Evolutionary conservation across 2,888 invertebrate species (phyloP).

Genomic region (Spialia ferax): DNA sequence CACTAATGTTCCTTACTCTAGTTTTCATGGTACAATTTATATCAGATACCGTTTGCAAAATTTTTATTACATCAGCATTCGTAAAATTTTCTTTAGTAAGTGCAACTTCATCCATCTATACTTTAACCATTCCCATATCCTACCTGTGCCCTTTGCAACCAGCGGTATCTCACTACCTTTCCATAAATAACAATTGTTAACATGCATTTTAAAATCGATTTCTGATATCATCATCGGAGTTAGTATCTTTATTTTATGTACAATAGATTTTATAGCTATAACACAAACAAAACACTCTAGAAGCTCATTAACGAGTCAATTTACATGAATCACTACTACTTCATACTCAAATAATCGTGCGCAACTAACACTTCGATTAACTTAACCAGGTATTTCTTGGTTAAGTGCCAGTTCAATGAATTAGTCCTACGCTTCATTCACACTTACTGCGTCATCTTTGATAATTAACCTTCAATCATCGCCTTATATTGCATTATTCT

Average conservation of each 20-base stretch:
- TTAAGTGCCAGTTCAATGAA: conserved; percentile 23
- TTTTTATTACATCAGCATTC: no score
- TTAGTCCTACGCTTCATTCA: conserved; percentile 33
- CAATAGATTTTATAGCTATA: neutral
- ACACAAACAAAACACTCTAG: neutral
- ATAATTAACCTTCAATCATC: conserved; percentile 23
- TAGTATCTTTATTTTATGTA: neutral
- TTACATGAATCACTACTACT: neutral
- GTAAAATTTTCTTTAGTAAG: no score
- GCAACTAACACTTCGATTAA: conserved; percentile 2
- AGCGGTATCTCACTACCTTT: no score
- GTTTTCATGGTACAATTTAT: neutral
- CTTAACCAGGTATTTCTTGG: conserved; percentile 3
- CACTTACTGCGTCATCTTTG: conserved; percentile 21
- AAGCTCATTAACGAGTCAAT: neutral
- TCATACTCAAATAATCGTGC: conserved; percentile 3
- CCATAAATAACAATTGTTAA: no score
- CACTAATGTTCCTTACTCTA: neutral
- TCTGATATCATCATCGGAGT: no score
- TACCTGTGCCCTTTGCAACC: no score
- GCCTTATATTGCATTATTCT: neutral
- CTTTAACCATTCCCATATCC: no score
- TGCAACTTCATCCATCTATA: no score
- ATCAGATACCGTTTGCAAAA: no score
- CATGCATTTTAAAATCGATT: neutral